Evolutionary conservation across 1,140 invertebrate genomes (phyloP), one percentile per base, ranked within the genome.

Genomic region (Tetragnatha versicolor): DNA sequence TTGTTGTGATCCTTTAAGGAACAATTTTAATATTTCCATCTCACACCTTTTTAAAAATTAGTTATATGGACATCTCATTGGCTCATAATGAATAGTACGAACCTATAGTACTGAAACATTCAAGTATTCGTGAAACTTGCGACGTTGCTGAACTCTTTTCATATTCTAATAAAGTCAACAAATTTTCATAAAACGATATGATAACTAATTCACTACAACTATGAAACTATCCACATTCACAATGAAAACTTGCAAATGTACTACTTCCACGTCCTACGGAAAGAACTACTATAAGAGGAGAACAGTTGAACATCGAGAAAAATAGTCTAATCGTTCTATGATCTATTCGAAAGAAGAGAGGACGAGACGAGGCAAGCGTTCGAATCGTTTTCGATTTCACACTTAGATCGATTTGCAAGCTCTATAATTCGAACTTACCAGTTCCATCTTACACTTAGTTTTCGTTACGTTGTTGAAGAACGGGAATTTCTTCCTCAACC

Each of bases 351-450:
- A 33, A 63, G 35, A 65, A 65, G 61, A 65, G 42, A 65, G 61
- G 35, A 42, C 33, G 29, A 31, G 12, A 42, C 9, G 33, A 42
- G n/a, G 42, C 37, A 25, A 65, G 37, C 20, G 17, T 42, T 58
- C 55, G n/a, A n/a, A n/a, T n/a, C n/a, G 35, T 3, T 33, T 65
- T 65, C 39, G 25, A 63, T 65, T 53, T 51, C 39, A 77, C 73
- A 77, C 55, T 55, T 25, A 77, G 73, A 77, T 77, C 12, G 37
- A 35, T 51, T 47, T 72, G 33, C 45, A 77, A 66, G 20, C 22
- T 65, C 33, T 77, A 53, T 45, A 60, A 20, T 35, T 47, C n/a
- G 27, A 65, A 77, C 73, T 77, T 77, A 77, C 73, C 73, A 65
- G 22, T 20, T 53, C 55, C 45, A 17, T n/a, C n/a, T n/a, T n/a